Conservation (phyloP, 2,888 invertebrate species). For the Calameuta filiformis region DNA sequence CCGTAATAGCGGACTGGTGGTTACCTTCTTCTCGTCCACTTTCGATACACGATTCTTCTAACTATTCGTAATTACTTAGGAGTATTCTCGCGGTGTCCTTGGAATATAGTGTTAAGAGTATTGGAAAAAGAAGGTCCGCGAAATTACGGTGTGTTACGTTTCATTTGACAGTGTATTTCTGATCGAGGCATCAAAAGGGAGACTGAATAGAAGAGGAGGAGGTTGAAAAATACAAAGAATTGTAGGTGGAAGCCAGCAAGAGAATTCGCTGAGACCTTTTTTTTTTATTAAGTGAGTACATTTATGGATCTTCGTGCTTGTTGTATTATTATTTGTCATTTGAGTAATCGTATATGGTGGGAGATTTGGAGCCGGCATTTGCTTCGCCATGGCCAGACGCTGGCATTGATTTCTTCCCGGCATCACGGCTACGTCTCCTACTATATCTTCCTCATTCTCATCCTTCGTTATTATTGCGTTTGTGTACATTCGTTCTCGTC, state of each 20-base stretch:
- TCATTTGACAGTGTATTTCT: not conserved
- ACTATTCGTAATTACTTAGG: conserved; percentile 12
- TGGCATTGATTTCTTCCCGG: conserved; percentile 52
- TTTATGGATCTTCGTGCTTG: not conserved
- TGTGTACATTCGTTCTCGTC: not conserved
- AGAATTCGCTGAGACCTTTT: not conserved
- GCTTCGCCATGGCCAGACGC: conserved; percentile 40
- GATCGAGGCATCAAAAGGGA: not conserved
- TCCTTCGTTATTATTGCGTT: not conserved
- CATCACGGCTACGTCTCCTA: conserved; percentile 28
- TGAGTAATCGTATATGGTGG: not conserved
- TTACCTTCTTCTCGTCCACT: conserved; percentile 3
- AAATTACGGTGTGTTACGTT: not conserved
- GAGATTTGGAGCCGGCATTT: not conserved
- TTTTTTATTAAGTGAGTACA: not conserved
- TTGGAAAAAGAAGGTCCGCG: not conserved
- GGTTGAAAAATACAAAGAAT: not conserved
- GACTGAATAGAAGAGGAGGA: not conserved
- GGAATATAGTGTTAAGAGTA: conserved; percentile 32
- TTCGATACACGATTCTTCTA: not conserved
- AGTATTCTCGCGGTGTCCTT: conserved; percentile 38
- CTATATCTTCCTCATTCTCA: not conserved
- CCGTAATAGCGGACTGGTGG: conserved; percentile 43
- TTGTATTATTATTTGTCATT: not conserved
- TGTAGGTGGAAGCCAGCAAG: not conserved